A percentile compares a stretch with the other conserved stretches of the same genome.
Conservation (phyloP, 2,113 vertebrate species). For the Bos javanicus region DNA sequence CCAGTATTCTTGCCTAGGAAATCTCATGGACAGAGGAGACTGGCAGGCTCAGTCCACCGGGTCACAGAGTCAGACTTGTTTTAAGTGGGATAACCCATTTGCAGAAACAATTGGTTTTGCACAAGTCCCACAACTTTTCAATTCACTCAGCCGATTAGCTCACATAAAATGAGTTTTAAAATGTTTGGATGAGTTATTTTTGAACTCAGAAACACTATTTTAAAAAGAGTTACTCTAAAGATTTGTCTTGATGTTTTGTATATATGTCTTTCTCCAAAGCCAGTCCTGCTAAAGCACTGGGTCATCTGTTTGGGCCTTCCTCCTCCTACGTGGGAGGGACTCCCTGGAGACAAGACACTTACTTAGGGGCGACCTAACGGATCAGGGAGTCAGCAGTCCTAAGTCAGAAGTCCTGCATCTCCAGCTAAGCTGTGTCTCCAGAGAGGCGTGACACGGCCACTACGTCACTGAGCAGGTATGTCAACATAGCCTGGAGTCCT, state of each 20-base stretch:
- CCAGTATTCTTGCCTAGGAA: neutral
- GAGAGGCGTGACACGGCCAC: neutral
- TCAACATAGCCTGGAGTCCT: neutral
- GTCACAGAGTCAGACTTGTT: neutral
- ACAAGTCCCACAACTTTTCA: neutral
- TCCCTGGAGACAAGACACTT: neutral
- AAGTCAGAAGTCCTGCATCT: neutral
- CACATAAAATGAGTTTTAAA: neutral
- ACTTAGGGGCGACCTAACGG: no score
- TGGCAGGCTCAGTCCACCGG: neutral
- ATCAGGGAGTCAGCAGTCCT: no score
- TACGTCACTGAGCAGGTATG: neutral
- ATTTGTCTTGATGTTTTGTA: neutral
- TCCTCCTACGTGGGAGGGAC: neutral
- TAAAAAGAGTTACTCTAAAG: neutral
- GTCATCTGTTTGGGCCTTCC: neutral
- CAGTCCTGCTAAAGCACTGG: neutral
- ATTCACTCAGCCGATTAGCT: neutral
- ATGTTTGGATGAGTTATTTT: neutral
- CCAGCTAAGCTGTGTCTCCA: neutral
- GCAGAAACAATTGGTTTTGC: neutral
- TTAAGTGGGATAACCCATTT: neutral
- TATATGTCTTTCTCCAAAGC: neutral
- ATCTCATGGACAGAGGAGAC: neutral
- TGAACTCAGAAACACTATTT: neutral